Percentiles rank a stretch among this genome's conserved stretches.
Evolutionary conservation across 1,140 invertebrate genomes (phyloP).

Genomic region (Ceratina japonica): DNA sequence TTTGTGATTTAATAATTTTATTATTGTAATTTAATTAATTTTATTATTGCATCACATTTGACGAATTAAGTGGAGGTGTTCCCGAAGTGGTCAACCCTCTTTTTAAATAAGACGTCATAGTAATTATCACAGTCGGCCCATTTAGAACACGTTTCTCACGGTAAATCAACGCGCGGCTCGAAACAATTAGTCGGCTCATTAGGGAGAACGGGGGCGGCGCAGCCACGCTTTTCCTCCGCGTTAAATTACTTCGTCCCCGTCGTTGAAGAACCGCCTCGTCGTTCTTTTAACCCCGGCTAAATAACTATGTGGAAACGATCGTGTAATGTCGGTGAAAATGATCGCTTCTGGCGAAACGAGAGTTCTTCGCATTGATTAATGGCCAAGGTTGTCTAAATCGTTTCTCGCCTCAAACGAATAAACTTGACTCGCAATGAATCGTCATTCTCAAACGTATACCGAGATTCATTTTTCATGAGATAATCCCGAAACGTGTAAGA

Average conservation of each 20-base stretch:
- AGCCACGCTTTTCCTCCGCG: slow-evolving; percentile 26
- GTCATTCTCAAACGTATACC: slow-evolving; percentile 5
- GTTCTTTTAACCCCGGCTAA: neutral
- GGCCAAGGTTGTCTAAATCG: slow-evolving; percentile 29
- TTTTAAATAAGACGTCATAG: neutral
- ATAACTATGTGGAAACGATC: too few species aligned
- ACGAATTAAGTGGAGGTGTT: too few species aligned
- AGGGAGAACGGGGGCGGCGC: slow-evolving; percentile 34
- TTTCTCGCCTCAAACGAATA: neutral
- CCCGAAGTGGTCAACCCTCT: too few species aligned
- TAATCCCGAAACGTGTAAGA: slow-evolving; percentile 16
- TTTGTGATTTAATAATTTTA: too few species aligned
- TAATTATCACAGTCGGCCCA: slow-evolving; percentile 19
- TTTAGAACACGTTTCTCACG: slow-evolving; percentile 31
- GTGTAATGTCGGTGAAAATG: slow-evolving; percentile 23
- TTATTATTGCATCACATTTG: too few species aligned
- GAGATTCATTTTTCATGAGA: slow-evolving; percentile 31
- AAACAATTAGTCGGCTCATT: slow-evolving; percentile 62
- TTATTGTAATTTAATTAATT: neutral
- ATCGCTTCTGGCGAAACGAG: slow-evolving; percentile 1
- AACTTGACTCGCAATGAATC: neutral
- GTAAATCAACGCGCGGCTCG: slow-evolving; percentile 55
- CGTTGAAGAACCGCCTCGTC: slow-evolving; percentile 3
- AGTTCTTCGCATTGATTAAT: slow-evolving; percentile 36
- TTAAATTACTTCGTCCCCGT: slow-evolving; percentile 36